A percentile compares a stretch with the other conserved stretches of the same genome.
These are phyloP conservation scores for Tiliacea aurago DNA, from an alignment of 2,888 invertebrate species.

Conservation along the genomic window DNA sequence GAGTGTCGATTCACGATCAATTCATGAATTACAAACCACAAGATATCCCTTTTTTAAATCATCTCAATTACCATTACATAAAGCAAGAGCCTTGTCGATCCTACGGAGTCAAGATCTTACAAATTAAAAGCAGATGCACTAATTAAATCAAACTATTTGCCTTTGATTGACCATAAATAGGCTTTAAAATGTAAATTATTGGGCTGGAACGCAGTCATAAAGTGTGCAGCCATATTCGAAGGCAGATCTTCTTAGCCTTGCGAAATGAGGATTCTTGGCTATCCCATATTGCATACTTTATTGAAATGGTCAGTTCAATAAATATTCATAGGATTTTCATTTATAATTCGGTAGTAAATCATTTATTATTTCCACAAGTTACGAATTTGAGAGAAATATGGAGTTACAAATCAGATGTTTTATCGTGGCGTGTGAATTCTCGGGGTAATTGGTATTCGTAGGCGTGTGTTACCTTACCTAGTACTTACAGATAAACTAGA, in stretches of 20 bases:
- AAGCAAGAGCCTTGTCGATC: constrained; percentile 46
- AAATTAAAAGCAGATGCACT: constrained; percentile 64
- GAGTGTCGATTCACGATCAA: not conserved
- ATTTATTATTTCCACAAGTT: constrained; percentile 18
- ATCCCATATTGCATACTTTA: constrained; percentile 48
- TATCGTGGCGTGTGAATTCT: constrained; percentile 39
- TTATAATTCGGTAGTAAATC: constrained; percentile 45
- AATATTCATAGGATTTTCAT: constrained; percentile 53
- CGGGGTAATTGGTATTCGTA: constrained; percentile 26
- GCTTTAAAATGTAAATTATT: constrained; percentile 55
- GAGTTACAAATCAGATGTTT: constrained; percentile 16
- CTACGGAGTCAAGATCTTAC: constrained; percentile 52
- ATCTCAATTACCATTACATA: constrained; percentile 32
- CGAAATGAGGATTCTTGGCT: constrained; percentile 53
- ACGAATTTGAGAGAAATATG: constrained; percentile 34
- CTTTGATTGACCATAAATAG: constrained; percentile 56
- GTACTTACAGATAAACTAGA: constrained; percentile 6
- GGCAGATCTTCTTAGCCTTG: constrained; percentile 55
- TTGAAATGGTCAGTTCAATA: constrained; percentile 53
- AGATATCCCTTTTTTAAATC: not conserved
- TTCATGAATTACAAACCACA: not conserved
- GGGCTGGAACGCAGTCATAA: constrained; percentile 46
- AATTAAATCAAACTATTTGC: constrained; percentile 51
- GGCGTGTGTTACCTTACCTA: constrained; percentile 15
- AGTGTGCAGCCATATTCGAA: constrained; percentile 49